Evolutionary conservation across 2,888 invertebrate genomes (phyloP), one percentile per base, ranked within the genome.

Genomic region (Sericinus montela): DNA sequence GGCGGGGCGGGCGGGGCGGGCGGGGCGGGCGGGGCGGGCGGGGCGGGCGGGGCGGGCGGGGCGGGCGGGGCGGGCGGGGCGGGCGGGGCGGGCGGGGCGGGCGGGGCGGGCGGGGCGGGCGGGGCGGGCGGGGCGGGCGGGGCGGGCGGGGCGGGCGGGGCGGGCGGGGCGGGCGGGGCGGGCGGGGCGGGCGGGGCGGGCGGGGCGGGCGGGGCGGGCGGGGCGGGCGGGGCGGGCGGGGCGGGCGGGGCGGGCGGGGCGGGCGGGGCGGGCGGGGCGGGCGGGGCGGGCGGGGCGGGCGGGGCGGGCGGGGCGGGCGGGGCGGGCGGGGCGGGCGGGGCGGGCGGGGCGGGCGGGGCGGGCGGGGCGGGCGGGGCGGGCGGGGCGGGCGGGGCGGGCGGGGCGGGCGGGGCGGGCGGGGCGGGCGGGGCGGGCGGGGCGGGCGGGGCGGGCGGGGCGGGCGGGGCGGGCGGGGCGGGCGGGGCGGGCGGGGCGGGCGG

Each of bases 201-300:
- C 57, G 56, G 82, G 78, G 57, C 82, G 81, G 0, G 55, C 54
- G 29, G 81, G 80, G 19, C 57, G 67, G n/a, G n/a, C n/a, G n/a
- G n/a, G n/a, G n/a, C n/a, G n/a, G n/a, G n/a, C n/a, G n/a, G n/a
- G n/a, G n/a, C n/a, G n/a, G n/a, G n/a, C n/a, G 47, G 46, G 34
- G 51, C 60, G 14, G 65, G 2, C 68, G 48, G 44, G 35, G 51
- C 60, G 14, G 65, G 5, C 68, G 64, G 32, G 75, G 78, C 0
- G 80, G 77, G 63, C 69, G 84, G 82, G 48, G 85, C 71, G 84
- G 65, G 81, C 83, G 65, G 72, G 75, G 39, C 84, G 65, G 28
- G 85, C 75, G n/a, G 34, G 74, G 67, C 0, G 63, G 59, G 13
- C 54, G 30, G 75, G 79, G 67, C 75, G n/a, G n/a, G n/a, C n/a